Conservation (phyloP, 1,140 invertebrate genomes). For the Forficula auricularia region DNA sequence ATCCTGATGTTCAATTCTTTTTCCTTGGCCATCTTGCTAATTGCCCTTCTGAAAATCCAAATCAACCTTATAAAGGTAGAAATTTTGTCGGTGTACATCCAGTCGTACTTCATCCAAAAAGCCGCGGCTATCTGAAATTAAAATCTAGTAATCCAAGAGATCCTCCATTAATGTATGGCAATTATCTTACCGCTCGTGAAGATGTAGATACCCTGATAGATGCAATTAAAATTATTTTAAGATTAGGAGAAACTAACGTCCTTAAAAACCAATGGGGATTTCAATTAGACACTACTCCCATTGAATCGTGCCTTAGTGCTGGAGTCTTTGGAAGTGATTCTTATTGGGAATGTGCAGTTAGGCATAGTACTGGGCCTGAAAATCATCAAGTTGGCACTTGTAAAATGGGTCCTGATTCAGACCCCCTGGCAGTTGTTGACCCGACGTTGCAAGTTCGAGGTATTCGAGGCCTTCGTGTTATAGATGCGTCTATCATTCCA, state of each 20-base stretch:
- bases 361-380: slow-evolving; percentile 20
- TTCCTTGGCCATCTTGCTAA: slow-evolving; percentile 52
- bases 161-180: slow-evolving; percentile 43
- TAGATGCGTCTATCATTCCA: slow-evolving; percentile 65
- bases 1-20: slow-evolving; percentile 20
- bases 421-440: slow-evolving; percentile 23
- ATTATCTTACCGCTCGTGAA: slow-evolving; percentile 34
- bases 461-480: slow-evolving; percentile 47
- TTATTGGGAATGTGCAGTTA: slow-evolving; percentile 22
- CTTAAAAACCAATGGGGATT: slow-evolving; percentile 18
- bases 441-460: slow-evolving; percentile 37
- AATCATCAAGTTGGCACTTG: slow-evolving; percentile 32
- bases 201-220: slow-evolving; percentile 29
- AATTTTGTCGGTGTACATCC: slow-evolving; percentile 15
- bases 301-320: slow-evolving; percentile 16
- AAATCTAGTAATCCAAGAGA: slow-evolving; percentile 37
- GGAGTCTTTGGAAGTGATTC: slow-evolving; percentile 15
- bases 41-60: slow-evolving; percentile 33
- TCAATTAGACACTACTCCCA: slow-evolving; percentile 7
- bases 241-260: slow-evolving; percentile 19
- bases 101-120: slow-evolving; percentile 30
- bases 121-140: slow-evolving; percentile 38
- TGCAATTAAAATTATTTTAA: slow-evolving; percentile 25
- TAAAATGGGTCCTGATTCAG: slow-evolving; percentile 27
- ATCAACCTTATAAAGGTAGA: slow-evolving; percentile 19